phyloP scores from a whole-genome alignment of 2,888 invertebrate species.

The Chelonus formosanus region DNA sequence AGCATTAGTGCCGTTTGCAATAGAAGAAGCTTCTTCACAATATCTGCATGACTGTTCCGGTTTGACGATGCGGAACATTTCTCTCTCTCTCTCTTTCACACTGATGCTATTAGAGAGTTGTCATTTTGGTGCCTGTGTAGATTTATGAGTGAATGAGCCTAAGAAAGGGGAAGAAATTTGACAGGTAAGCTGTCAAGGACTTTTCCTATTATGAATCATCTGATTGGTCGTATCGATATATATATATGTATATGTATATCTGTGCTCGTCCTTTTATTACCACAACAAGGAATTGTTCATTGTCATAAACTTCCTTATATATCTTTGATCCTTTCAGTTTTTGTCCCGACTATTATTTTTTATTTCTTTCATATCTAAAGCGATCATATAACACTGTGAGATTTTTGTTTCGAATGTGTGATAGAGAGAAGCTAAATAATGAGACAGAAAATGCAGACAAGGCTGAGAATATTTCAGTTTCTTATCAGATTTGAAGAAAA shows the following conservation, averaged over 20 bases:
- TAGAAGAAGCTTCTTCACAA: slow-evolving; percentile 16
- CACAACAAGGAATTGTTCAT: not conserved
- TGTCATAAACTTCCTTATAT: not conserved
- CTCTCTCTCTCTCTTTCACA: not conserved
- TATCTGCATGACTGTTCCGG: slow-evolving; percentile 17
- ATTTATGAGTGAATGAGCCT: slow-evolving; percentile 34
- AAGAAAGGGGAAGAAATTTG: slow-evolving; percentile 3
- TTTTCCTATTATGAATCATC: not conserved
- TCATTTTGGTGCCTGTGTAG: slow-evolving; percentile 3
- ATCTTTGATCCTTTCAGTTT: too few relatives aligned
- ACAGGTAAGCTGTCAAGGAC: slow-evolving; percentile 22
- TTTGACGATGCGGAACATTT: slow-evolving; percentile 18
- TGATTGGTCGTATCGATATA: slow-evolving; percentile 15
- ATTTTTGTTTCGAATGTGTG: too few relatives aligned
- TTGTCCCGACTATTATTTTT: too few relatives aligned
- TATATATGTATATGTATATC: not conserved
- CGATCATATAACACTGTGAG: too few relatives aligned
- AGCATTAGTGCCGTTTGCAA: slow-evolving; percentile 13
- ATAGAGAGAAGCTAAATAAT: slow-evolving; percentile 2
- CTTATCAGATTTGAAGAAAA: slow-evolving; percentile 17
- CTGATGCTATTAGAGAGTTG: too few relatives aligned
- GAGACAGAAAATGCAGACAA: slow-evolving; percentile 11
- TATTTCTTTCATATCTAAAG: too few relatives aligned
- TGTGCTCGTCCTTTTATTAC: slow-evolving; percentile 6
- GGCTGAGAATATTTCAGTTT: slow-evolving; percentile 1